Base-by-base conservation (phyloP, 2,113 vertebrate genomes). In the Percina caprodes region DNA sequence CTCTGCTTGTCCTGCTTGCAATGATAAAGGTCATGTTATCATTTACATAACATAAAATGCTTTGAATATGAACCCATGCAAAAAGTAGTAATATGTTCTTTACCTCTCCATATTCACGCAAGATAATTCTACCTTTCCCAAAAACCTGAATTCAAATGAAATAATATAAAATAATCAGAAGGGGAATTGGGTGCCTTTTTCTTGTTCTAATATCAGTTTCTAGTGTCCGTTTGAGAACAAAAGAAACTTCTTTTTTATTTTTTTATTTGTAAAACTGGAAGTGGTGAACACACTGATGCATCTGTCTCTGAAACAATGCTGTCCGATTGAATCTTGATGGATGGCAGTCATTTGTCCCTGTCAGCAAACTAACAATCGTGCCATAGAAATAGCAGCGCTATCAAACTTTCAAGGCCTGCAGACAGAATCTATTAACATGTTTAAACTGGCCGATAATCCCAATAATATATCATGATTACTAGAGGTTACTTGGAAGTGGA, bases 301-400 rank as follows among this genome's bases (percentile, higher is more conserved):
- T 95, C 95, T 78, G 84, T 92, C 67, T 88, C 92, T 30, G 30
- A 66, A 66, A 73, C 33, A 5, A 2, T 3, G 14, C 46, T 14
- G 94, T 94, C 83, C 89, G 94, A 96, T 95, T 96, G 94, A 95
- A 96, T 96, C 93, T 95, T 96, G 96, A 97, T 97, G 96, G 96
- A 97, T 96, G 95, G 93, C 94, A 95, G 95, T 96, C 95, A 94
- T 98, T 97, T 97, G 94, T 98, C 96, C 95, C 95, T 95, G 96
- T 97, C 96, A 95, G 92, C 94, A 94, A 95, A 95, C 88, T 87
- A 96, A 94, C 95, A 95, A 96, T 96, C 86, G 92, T 94, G 93
- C 95, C 95, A 93, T 95, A 94, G 95, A 96, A 97, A 96, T 95
- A 94, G 94, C 94, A 6, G 45, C 91, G 94, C 95, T 96, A 95